Percentiles rank a stretch among this genome's conserved stretches.
Conservation (phyloP, 2,113 vertebrate genomes). For the Pedionomus torquatus region DNA sequence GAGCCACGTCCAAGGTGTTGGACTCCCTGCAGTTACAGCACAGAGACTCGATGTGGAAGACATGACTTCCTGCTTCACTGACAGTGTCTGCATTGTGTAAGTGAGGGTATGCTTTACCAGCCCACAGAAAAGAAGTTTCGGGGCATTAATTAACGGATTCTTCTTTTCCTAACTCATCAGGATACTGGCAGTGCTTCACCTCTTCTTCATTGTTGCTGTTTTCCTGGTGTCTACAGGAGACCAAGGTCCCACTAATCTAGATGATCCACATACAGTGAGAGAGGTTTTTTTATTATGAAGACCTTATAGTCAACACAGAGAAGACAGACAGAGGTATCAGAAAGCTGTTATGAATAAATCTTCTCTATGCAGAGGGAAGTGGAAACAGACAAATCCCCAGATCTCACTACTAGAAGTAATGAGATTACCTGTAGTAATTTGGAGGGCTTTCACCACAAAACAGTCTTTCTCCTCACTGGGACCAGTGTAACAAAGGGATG, state of each 20-base stretch:
- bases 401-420: not conserved
- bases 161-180: not conserved
- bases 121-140: not conserved
- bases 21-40: not conserved
- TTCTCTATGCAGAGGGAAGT: not conserved
- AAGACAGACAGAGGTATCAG: not conserved
- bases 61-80: constrained; percentile 7
- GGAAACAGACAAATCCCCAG: not conserved
- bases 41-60: not conserved
- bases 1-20: constrained; percentile 48
- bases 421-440: not conserved
- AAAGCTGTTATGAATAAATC: not conserved
- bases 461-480: not conserved
- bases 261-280: not conserved
- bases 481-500: not conserved
- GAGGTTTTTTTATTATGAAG: not conserved
- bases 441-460: not conserved
- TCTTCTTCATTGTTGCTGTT: not conserved
- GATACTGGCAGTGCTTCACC: not conserved
- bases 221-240: not conserved
- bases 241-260: not conserved
- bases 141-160: not conserved
- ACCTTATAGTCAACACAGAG: not conserved
- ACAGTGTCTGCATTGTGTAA: constrained; percentile 9
- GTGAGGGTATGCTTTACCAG: not conserved